Conservation (phyloP, 2,888 invertebrate genomes). For the Nebria brevicollis region DNA sequence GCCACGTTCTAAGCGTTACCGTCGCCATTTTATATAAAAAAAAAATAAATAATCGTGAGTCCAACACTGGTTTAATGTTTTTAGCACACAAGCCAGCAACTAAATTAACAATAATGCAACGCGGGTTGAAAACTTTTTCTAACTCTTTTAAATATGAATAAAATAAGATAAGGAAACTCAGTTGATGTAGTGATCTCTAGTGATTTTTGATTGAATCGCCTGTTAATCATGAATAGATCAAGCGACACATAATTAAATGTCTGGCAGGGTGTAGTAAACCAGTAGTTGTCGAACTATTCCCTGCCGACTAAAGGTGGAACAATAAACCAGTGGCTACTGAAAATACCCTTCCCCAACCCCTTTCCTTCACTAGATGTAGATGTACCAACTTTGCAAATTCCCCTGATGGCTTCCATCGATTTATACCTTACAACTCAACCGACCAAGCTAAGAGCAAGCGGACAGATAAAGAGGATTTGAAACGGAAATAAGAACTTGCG, state of each 20-base stretch:
- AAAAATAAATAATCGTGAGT: not conserved
- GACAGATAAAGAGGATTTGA: slow-evolving; percentile 27
- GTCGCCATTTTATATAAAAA: slow-evolving; percentile 4
- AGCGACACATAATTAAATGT: not conserved
- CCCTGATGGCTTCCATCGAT: not conserved
- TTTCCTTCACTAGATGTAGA: not conserved
- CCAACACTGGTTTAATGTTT: too few species aligned
- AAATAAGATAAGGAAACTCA: too few species aligned
- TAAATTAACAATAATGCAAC: too few species aligned
- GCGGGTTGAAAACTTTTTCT: too few species aligned
- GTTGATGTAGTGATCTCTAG: not conserved
- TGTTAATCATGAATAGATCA: not conserved
- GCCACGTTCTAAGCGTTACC: slow-evolving; percentile 39
- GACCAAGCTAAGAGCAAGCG: slow-evolving; percentile 7
- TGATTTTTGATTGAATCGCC: not conserved
- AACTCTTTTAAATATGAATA: too few species aligned
- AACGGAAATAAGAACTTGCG: slow-evolving; percentile 34
- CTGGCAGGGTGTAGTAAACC: not conserved
- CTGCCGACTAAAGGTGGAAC: not conserved
- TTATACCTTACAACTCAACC: slow-evolving; percentile 8
- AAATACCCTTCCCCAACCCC: not conserved
- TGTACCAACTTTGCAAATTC: slow-evolving; percentile 21
- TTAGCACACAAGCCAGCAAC: too few species aligned
- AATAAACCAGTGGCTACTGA: slow-evolving; percentile 9
- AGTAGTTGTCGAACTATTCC: not conserved